Evolutionary conservation across 1,140 invertebrate genomes (phyloP).

Genomic region (Philopotamus ludificatus): DNA sequence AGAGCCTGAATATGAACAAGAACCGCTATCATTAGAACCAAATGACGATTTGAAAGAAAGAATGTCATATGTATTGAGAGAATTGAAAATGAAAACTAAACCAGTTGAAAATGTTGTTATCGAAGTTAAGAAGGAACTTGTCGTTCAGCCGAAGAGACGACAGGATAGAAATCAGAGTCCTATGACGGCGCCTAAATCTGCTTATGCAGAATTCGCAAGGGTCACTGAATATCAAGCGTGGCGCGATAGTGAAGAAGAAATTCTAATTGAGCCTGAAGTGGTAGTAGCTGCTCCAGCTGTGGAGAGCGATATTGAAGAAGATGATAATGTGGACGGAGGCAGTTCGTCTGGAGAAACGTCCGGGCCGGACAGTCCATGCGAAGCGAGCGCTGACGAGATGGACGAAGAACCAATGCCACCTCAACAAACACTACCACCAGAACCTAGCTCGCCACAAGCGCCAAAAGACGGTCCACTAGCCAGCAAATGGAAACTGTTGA

Average conservation of each 20-base stretch:
- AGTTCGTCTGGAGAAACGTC: constrained; percentile 80
- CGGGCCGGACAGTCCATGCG: constrained; percentile 77
- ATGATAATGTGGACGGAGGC: constrained; percentile 46
- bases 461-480: constrained; percentile 62
- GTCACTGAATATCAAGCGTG: constrained; percentile 49
- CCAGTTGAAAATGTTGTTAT: constrained; percentile 43
- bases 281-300: constrained; percentile 35
- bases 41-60: constrained; percentile 71
- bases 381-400: constrained; percentile 69
- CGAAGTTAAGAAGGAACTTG: constrained; percentile 52
- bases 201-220: constrained; percentile 41
- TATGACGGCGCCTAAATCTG: constrained; percentile 36
- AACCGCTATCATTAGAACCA: constrained; percentile 57
- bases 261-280: constrained; percentile 37
- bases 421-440: constrained; percentile 19
- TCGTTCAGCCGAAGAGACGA: constrained; percentile 41
- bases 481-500: constrained; percentile 87
- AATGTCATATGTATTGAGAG: constrained; percentile 74
- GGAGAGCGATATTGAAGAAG: constrained; percentile 46
- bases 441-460: constrained; percentile 49
- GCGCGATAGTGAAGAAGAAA: constrained; percentile 45
- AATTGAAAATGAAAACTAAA: constrained; percentile 69
- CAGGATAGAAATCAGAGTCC: constrained; percentile 37
- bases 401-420: constrained; percentile 54
- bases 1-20: constrained; percentile 57